phyloP scores from a whole-genome alignment of 2,797 vertebrate genomes.

The Pachyuromys duprasi region DNA sequence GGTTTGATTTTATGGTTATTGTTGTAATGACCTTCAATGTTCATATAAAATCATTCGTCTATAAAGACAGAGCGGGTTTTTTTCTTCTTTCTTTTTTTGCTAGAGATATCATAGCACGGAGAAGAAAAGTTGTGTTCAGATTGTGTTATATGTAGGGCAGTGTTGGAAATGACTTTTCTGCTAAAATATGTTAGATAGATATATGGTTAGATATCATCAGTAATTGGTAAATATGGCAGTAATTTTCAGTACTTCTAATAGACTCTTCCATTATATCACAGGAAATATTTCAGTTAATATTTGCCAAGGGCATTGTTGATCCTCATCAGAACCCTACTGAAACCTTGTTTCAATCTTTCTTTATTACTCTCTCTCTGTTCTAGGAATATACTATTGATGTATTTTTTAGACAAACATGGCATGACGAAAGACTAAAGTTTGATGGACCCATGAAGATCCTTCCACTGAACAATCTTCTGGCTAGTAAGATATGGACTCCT shows the following conservation, averaged over 20 bases:
- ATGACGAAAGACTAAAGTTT: slow-evolving; percentile 97
- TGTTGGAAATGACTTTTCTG: background rate
- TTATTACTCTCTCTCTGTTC: slow-evolving; percentile 54
- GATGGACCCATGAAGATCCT: slow-evolving; percentile 98
- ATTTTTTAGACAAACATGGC: slow-evolving; percentile 99
- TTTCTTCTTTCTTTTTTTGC: background rate
- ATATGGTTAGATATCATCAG: background rate
- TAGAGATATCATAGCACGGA: background rate
- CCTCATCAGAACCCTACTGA: background rate
- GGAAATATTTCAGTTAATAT: slow-evolving; percentile 27
- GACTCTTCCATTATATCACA: background rate
- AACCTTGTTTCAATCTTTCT: background rate
- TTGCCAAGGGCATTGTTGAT: background rate
- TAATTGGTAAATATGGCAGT: background rate
- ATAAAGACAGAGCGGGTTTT: background rate
- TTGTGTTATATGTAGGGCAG: background rate
- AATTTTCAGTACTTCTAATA: slow-evolving; percentile 33
- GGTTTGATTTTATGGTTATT: slow-evolving; percentile 21
- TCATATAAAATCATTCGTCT: slow-evolving; percentile 18
- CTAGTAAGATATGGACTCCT: slow-evolving; percentile 99
- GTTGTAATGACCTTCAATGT: background rate
- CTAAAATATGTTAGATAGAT: background rate
- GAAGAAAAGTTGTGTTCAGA: background rate
- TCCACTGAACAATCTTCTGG: slow-evolving; percentile 97
- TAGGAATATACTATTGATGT: slow-evolving; percentile 99